Conservation (phyloP, 2,113 vertebrate genomes). For the Orthonyx spaldingii region DNA sequence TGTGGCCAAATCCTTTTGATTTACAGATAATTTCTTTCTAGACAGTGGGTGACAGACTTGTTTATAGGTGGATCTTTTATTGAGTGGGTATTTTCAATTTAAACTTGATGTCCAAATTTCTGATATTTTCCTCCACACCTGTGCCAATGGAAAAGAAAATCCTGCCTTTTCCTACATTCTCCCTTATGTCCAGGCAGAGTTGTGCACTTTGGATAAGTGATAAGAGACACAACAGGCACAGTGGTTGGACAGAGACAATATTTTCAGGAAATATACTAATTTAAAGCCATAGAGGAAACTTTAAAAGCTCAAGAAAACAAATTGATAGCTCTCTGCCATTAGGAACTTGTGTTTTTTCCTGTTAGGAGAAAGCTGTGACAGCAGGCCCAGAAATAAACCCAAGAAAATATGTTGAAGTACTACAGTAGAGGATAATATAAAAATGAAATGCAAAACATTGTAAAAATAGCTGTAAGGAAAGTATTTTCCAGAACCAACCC, state of each 20-base stretch:
- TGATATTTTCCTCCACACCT: neutral
- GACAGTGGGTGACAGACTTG: neutral
- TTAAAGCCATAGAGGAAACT: neutral
- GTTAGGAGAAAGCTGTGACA: neutral
- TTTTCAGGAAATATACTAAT: neutral
- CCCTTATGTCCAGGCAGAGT: neutral
- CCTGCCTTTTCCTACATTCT: neutral
- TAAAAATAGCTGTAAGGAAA: neutral
- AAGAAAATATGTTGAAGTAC: neutral
- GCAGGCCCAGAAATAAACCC: neutral
- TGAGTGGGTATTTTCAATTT: neutral
- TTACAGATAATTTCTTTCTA: neutral
- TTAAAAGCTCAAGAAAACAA: neutral
- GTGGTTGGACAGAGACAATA: neutral
- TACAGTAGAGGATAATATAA: neutral
- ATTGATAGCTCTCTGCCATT: neutral
- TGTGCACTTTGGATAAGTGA: neutral
- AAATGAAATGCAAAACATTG: neutral
- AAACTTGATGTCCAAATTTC: neutral
- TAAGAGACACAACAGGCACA: neutral
- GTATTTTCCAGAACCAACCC: neutral
- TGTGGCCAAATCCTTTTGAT: neutral
- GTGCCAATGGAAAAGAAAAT: neutral
- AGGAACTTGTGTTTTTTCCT: neutral
- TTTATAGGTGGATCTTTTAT: neutral